phyloP scores from a whole-genome alignment of 2,113 vertebrate genomes.

The Semnopithecus entellus region DNA sequence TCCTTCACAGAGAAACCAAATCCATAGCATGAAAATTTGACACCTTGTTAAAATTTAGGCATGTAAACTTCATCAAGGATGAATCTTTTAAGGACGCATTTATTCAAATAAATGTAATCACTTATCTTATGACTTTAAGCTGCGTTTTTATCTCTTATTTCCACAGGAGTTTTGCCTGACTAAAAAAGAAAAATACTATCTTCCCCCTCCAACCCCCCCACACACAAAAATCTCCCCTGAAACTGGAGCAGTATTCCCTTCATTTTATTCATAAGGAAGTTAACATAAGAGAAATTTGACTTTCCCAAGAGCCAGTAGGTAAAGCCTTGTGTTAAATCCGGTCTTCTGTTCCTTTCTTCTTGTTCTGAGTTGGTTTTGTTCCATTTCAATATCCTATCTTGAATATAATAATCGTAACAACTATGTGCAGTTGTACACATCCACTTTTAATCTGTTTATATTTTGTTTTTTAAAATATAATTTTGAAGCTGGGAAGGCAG shows the following conservation, averaged over 20 bases:
- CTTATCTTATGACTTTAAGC: not conserved
- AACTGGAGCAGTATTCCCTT: not conserved
- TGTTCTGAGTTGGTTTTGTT: not conserved
- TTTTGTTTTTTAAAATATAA: not conserved
- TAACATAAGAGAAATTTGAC: not conserved
- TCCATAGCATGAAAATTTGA: not conserved
- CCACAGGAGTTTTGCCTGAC: not conserved
- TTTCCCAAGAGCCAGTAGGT: not conserved
- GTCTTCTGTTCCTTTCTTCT: not conserved
- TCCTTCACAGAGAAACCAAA: not conserved
- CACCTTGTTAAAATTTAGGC: not conserved
- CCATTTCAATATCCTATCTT: not conserved
- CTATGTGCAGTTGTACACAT: not conserved
- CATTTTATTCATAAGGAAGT: not conserved
- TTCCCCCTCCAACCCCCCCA: too few species aligned
- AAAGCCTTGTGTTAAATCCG: not conserved
- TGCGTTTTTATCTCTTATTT: not conserved
- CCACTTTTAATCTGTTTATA: slow-evolving; percentile 13
- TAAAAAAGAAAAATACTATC: not conserved
- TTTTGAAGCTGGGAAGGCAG: not conserved
- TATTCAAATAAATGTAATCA: not conserved
- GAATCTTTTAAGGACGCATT: not conserved
- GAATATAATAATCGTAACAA: not conserved
- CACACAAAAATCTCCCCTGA: not conserved
- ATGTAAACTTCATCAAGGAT: not conserved